Percentiles rank a stretch among this genome's conserved stretches.
phyloP scores from a whole-genome alignment of 2,113 vertebrate species.

The Canis aureus region DNA sequence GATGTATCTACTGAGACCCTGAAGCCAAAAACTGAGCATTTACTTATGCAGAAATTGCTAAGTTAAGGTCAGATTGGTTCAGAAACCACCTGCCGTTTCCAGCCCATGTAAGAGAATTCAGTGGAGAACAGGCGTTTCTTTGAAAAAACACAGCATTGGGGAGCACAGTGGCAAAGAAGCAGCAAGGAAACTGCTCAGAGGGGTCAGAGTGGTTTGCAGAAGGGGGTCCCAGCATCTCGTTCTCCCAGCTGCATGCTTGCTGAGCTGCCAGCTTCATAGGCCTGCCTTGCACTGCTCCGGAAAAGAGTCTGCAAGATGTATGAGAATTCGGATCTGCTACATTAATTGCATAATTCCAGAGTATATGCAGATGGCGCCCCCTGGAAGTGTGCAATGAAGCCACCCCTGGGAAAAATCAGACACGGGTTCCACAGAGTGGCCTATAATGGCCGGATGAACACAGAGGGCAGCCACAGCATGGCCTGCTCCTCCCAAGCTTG shows the following conservation, averaged over 20 bases:
- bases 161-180: neutral
- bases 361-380: neutral
- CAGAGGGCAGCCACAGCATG: neutral
- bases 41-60: neutral
- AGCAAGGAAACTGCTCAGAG: neutral
- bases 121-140: neutral
- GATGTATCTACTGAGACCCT: neutral
- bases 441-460: neutral
- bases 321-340: neutral
- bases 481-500: neutral
- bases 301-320: neutral
- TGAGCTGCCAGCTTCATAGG: neutral
- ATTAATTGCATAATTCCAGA: neutral
- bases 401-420: neutral
- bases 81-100: neutral
- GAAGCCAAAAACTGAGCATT: neutral
- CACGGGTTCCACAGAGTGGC: neutral
- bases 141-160: neutral
- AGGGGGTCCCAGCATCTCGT: too few relatives aligned
- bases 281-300: neutral
- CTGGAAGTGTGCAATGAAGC: neutral
- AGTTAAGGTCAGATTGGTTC: neutral
- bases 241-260: neutral
- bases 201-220: neutral
- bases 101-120: neutral